phyloP scores from a whole-genome alignment of 2,888 invertebrate species.

The Trichacis sp. region DNA sequence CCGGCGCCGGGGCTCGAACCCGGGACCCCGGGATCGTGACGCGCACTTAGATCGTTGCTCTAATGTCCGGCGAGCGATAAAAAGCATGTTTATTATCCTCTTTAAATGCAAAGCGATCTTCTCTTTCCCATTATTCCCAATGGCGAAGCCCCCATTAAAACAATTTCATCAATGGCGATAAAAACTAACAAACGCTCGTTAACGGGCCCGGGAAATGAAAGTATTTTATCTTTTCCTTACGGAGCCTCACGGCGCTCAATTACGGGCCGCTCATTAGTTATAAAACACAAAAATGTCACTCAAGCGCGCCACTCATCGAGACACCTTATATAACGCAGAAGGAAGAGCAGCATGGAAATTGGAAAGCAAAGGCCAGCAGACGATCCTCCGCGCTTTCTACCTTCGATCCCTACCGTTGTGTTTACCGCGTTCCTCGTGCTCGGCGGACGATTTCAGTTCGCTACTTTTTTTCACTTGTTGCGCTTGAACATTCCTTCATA shows the following conservation, averaged over 20 bases:
- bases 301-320: slow-evolving; percentile 42
- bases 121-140: too few species aligned
- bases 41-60: neutral
- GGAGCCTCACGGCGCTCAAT: slow-evolving; percentile 33
- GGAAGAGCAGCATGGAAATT: slow-evolving; percentile 47
- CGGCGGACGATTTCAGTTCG: slow-evolving; percentile 30
- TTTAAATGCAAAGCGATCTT: too few species aligned
- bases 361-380: slow-evolving; percentile 68
- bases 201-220: slow-evolving; percentile 23
- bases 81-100: too few species aligned
- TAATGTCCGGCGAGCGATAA: neutral
- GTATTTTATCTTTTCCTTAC: slow-evolving; percentile 28
- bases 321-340: slow-evolving; percentile 56
- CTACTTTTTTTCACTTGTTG: slow-evolving; percentile 25
- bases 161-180: neutral
- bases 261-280: slow-evolving; percentile 42
- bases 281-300: slow-evolving; percentile 58
- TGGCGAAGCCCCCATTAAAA: neutral
- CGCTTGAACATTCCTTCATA: slow-evolving; percentile 24
- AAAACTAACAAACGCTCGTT: neutral
- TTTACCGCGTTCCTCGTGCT: slow-evolving; percentile 29
- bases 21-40: neutral
- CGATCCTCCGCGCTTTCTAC: slow-evolving; percentile 68
- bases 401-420: slow-evolving; percentile 37
- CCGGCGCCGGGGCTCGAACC: neutral